Base-by-base conservation (phyloP, 2,113 vertebrate species). In the Irena cyanogastra region DNA sequence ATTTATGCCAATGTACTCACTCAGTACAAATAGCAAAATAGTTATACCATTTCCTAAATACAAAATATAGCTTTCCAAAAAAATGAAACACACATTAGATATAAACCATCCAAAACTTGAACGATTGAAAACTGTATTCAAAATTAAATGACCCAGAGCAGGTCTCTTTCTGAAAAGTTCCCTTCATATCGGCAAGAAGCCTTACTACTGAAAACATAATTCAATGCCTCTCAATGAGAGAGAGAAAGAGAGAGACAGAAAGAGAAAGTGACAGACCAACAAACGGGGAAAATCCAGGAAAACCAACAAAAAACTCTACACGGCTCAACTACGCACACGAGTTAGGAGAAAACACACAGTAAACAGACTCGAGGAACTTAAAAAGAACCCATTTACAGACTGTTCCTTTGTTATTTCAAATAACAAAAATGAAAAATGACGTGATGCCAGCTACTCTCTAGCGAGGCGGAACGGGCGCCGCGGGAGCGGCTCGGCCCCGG, bases 51-150 rank as follows among this genome's bases (percentile, higher is more conserved):
- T 98, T 98, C 98, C 98, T 98, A 98, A 98, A 98, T 98, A 98
- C 97, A 98, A 98, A 98, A 98, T 98, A 98, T 98, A 98, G 98
- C 97, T 98, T 98, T 98, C 98, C 97, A 98, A 98, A 98, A 98
- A 98, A 98, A 98, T 98, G 98, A 98, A 98, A 98, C 98, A 98
- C 98, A 98, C 98, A 96, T 98, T 98, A 98, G 98, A 98, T 98
- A 98, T 98, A 98, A 98, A 98, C 98, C 98, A 98, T 98, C 98
- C 98, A 98, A 98, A 98, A 98, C 97, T 95, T 98, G 98, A 98
- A 98, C 97, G 97, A 98, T 98, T 98, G 97, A 98, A 98, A 98
- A 98, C 98, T 97, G 97, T 98, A 97, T 98, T 98, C 97, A 98
- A 98, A 98, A 98, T 98, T 97, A 98, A 98, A 98, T 97, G 94